Base-by-base conservation (phyloP, 2,113 vertebrate genomes). In the Oncorhynchus mykiss region DNA sequence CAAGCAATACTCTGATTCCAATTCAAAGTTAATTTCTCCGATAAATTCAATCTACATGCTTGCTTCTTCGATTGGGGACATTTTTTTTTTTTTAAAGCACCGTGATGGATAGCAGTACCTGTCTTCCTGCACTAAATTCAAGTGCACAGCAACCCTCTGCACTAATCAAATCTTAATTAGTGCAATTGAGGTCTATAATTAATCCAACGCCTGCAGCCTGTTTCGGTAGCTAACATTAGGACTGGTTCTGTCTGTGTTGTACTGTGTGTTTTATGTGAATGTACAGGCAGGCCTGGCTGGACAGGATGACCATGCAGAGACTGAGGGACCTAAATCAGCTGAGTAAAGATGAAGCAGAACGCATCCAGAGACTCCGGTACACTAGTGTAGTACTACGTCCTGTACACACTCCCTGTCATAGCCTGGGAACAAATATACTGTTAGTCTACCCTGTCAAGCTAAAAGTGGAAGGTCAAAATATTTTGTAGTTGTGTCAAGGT, bases 201-300 rank as follows among this genome's bases (percentile, higher is more conserved):
- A 89, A 86, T 90, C 83, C 78, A 71, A 20, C 67, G 59, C 71
- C 45, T 29, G 39, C 76, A 73, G 72, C 8, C 54, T 70, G 80
- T 80, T 80, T 71, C 11, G 57, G 72, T 34, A 70, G 64, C 25
- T 49, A 64, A 57, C 77, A 82, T 84, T 80, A 75, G 78, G 39
- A 39, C 39, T 39, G n/a, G 71, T 34, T 5, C 76, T 81, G 71
- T 72, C 5, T 18, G 59, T 66, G 64, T 71, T n/a, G 54, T 79
- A 65, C 62, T 8, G 64, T 59, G 60, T 82, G 73, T 79, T 74
- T 71, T 39, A 49, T 72, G 71, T 39, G 34, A 49, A 71, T 71
- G 45, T 68, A 39, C 80, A 95, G 93, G 75, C 77, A 85, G 57
- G 90, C 87, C 34, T 93, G 91, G 91, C 73, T 91, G 81, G 93